phyloP scores from a whole-genome alignment of 2,797 vertebrate genomes.

The Siniperca obscura region DNA sequence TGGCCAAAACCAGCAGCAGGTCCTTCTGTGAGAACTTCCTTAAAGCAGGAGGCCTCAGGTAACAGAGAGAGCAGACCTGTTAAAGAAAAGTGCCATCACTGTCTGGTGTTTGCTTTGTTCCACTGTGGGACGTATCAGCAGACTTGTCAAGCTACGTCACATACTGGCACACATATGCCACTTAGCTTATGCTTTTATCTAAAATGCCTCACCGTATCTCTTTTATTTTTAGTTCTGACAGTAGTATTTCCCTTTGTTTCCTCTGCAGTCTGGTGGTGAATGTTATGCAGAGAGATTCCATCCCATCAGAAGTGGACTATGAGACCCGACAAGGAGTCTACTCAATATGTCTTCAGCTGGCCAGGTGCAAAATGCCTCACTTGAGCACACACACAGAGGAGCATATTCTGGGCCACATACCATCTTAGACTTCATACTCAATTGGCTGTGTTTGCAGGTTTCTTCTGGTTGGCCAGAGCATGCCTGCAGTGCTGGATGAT shows the following conservation, averaged over 20 bases:
- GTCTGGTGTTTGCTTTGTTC: conserved; percentile 3
- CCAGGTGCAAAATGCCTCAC: conserved; percentile 85
- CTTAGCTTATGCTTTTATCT: background rate
- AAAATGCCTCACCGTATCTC: background rate
- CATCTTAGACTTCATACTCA: conserved; percentile 15
- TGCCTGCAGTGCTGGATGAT: conserved; percentile 94
- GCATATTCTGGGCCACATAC: background rate
- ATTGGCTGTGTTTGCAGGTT: conserved; percentile 84
- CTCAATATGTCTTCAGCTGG: conserved; percentile 97
- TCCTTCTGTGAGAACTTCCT: conserved; percentile 99
- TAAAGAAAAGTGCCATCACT: background rate
- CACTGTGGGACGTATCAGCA: background rate
- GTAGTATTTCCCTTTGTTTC: conserved; percentile 14
- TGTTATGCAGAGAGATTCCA: conserved; percentile 99
- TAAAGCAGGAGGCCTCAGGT: conserved; percentile 98
- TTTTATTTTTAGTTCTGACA: conserved; percentile 25
- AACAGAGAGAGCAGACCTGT: conserved; percentile 37
- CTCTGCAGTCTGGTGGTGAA: conserved; percentile 95
- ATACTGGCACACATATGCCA: background rate
- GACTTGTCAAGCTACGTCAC: background rate
- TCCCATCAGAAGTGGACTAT: conserved; percentile 99
- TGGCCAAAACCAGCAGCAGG: conserved; percentile 98
- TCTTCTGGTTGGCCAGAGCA: conserved; percentile 95
- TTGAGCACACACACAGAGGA: background rate
- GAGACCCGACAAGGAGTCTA: conserved; percentile 99